These are phyloP conservation scores for Adelphocoris suturalis DNA, from an alignment of 2,888 invertebrate genomes.

Conservation along the genomic window DNA sequence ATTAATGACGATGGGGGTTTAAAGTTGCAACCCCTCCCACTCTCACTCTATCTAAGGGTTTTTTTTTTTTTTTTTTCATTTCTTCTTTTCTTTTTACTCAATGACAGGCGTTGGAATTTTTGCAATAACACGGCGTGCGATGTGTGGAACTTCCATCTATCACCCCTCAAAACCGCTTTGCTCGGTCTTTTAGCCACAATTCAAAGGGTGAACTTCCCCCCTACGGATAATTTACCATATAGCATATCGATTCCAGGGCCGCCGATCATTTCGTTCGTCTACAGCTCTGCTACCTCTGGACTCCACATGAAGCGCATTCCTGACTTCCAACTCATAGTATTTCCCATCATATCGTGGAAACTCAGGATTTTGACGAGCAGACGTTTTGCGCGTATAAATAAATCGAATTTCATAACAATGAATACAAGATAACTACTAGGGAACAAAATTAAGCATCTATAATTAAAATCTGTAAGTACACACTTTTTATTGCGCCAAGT, in stretches of 20 bases:
- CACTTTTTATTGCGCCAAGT: too few relatives aligned
- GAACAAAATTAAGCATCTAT: too few relatives aligned
- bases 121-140: constrained; percentile 60
- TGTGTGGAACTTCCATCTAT: constrained; percentile 55
- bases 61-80: neutral
- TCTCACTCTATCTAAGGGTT: neutral
- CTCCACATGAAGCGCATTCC: too few relatives aligned
- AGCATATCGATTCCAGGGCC: neutral
- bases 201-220: neutral
- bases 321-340: too few relatives aligned
- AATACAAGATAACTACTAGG: too few relatives aligned
- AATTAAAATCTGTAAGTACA: too few relatives aligned
- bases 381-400: too few relatives aligned
- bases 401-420: too few relatives aligned
- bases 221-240: constrained; percentile 13
- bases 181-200: constrained; percentile 44
- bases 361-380: too few relatives aligned
- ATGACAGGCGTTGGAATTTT: constrained; percentile 65
- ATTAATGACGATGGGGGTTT: constrained; percentile 62
- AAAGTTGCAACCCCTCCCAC: constrained; percentile 50
- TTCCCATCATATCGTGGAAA: too few relatives aligned
- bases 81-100: neutral
- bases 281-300: too few relatives aligned
- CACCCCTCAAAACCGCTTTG: constrained; percentile 43
- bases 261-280: neutral